Evolutionary conservation across 2,888 invertebrate species (phyloP), one percentile per base, ranked within the genome.

Genomic region (Escarpia spicata): DNA sequence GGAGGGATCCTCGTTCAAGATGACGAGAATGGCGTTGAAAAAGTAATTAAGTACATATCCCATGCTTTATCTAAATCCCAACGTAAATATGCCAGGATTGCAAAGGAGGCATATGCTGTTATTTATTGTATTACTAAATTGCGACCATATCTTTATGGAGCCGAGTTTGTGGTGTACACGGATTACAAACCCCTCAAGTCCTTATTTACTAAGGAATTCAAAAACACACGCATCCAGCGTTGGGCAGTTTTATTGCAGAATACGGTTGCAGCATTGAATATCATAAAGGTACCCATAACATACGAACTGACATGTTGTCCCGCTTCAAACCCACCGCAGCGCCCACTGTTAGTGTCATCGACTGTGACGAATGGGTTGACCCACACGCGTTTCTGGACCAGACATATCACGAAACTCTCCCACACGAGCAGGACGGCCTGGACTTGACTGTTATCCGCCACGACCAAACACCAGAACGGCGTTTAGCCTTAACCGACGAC

Each of bases 211-310:
- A 92, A 93, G 19, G 92, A 93, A 58, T 91, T 93, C 19, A 60
- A 91, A 19, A 93, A 93, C 43, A 93, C 93, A 4, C 92, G 89
- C 43, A 92, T 93, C 3, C 93, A 93, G 92, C 44, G 92, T 8
- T 93, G 93, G 93, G 93, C 92, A 0, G 93, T 93, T 8, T 75
- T 93, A 15, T 93, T 12, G 93, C 93, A 12, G 93, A 93, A 90
- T 93, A 91, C 52, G 93, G 93, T n/a, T 92, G 92, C 26, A 93
- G 90, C 2, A 92, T 93, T n/a, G 92, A 93, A 60, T 93, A 93
- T 91, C 44, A 75, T 0, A 92, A 92, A 58, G 93, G 93, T 26
- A 43, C 91, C 45, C n/a, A 92, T 8, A 93, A 93, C 91, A 75
- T 93, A 44, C n/a, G 93, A 37, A 93, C 93, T 43, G 93, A 93